phyloP scores from a whole-genome alignment of 2,797 vertebrate genomes.

The Enteromius anoplus region DNA sequence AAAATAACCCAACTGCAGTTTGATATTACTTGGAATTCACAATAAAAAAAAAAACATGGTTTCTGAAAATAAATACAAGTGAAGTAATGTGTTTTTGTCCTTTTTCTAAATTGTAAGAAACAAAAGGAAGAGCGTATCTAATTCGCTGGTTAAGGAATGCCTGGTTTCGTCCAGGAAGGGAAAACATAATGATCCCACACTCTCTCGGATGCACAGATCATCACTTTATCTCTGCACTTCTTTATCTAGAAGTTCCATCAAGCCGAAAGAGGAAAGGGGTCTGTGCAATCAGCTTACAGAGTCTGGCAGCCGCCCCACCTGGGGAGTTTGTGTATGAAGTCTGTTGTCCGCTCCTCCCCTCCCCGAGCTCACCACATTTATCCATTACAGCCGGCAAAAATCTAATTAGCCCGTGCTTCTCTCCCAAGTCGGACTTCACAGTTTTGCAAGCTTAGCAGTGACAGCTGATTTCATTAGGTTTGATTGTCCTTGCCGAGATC shows the following conservation, averaged over 20 bases:
- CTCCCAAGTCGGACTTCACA: constrained; percentile 88
- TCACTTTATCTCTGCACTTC: constrained; percentile 34
- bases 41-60: no score
- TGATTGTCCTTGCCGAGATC: constrained; percentile 84
- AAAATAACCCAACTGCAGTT: no score
- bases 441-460: constrained; percentile 91
- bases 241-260: constrained; percentile 42
- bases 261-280: constrained; percentile 42
- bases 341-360: constrained; percentile 35
- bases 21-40: no score
- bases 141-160: constrained; percentile 1
- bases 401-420: constrained; percentile 90
- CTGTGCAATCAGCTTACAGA: constrained; percentile 23
- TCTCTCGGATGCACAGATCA: constrained; percentile 22
- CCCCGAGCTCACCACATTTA: constrained; percentile 77
- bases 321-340: constrained; percentile 51
- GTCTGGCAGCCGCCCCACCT: constrained; percentile 29
- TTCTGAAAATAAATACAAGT: no score
- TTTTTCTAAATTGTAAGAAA: background rate
- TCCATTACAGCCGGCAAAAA: constrained; percentile 88
- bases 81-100: no score
- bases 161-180: background rate
- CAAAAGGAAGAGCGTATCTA: background rate
- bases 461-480: constrained; percentile 92
- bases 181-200: constrained; percentile 5